Evolutionary conservation across 2,797 vertebrate genomes (phyloP), one percentile per base, ranked within the genome.

Genomic region (Columba guinea): DNA sequence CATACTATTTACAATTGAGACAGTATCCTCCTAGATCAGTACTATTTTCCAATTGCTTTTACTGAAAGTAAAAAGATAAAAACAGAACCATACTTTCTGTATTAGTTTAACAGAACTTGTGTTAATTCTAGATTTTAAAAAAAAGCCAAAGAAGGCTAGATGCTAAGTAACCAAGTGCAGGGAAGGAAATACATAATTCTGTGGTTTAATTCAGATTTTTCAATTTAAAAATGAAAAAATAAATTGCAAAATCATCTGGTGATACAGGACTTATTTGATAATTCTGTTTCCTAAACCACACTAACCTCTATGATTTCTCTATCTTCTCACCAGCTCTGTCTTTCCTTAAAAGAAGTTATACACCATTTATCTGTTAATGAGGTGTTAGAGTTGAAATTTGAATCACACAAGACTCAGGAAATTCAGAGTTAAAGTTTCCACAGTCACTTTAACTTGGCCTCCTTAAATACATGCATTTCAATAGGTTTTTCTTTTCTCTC

Each of bases 361-460:
- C 32, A 51, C 73, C 81, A 83, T 90, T 94, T 94, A 82, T 78
- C 77, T 77, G 73, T 94, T 91, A 97, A 97, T 90, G 74, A 93
- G 95, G 84, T 75, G 84, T 87, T 95, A 94, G 55, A 70, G 73
- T 67, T 88, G 73, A 90, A 95, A 97, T 97, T 92, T 97, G 71
- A 97, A 97, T 97, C 76, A 97, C 96, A 97, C 71, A 97, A 89
- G 96, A 70, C 85, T 89, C 96, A 97, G 97, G 97, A 97, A 97
- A 96, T 95, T 94, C 92, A 94, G 81, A 96, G 55, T 93, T 96
- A 93, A 76, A 92, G 94, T 90, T 93, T 94, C 92, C 94, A 94
- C 85, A 92, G 92, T 86, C 89, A 94, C 90, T 96, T 93, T 81
- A 96, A 84, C 84, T 79, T n/a, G 37, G 69, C 70, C 89, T 89